Conservation (phyloP, 2,888 invertebrate species). For the Dasypolia templi region DNA sequence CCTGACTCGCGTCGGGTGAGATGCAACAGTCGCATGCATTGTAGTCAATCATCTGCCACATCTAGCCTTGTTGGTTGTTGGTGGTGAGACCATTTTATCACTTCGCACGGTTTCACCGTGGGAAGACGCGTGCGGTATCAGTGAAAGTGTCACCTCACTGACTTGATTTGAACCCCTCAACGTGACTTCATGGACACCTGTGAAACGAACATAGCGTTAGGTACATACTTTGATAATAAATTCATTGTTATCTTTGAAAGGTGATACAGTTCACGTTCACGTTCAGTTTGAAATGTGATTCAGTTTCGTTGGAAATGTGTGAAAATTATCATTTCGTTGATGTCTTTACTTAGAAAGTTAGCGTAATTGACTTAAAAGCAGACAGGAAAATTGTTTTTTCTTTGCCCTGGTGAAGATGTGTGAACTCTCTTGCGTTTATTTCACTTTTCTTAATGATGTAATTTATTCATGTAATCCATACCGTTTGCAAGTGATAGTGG, state of each 20-base stretch:
- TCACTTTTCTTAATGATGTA: neutral
- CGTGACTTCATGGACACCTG: conserved; percentile 80
- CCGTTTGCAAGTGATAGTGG: neutral
- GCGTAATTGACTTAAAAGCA: neutral
- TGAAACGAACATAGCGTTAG: conserved; percentile 76
- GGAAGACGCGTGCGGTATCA: conserved; percentile 75
- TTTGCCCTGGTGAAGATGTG: neutral
- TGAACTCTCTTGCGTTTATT: conserved; percentile 2
- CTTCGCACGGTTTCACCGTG: conserved; percentile 87
- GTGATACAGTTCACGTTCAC: conserved; percentile 59
- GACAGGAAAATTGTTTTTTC: neutral
- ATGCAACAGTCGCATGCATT: conserved; percentile 77
- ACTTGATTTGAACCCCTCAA: conserved; percentile 79
- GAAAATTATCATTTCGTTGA: conserved; percentile 32
- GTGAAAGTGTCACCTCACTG: conserved; percentile 86
- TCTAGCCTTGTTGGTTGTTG: conserved; percentile 74
- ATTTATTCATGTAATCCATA: neutral
- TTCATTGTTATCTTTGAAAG: conserved; percentile 75
- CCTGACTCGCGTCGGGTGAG: conserved; percentile 81
- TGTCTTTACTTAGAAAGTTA: conserved; percentile 36
- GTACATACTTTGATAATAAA: conserved; percentile 65
- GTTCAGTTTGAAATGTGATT: too few species aligned
- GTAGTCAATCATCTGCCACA: conserved; percentile 82
- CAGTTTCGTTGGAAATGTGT: conserved; percentile 46
- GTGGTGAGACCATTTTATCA: conserved; percentile 84